Base-by-base conservation (phyloP, 2,888 invertebrate genomes). In the Zygogramma bicolorata region DNA sequence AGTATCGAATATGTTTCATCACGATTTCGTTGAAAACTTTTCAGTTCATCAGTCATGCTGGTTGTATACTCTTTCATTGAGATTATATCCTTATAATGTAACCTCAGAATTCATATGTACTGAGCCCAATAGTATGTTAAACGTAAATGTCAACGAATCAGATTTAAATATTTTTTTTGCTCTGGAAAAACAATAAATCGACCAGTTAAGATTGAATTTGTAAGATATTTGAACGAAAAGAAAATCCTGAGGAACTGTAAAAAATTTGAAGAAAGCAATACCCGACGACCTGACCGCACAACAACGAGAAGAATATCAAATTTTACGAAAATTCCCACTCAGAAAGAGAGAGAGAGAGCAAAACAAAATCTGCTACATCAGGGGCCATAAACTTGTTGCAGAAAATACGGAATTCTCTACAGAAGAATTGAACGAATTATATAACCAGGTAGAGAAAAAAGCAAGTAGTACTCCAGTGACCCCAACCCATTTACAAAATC, bases 391-490 rank as follows among this genome's bases (percentile, higher is more conserved):
- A 53, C 25, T 13, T 3, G 53, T 53, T 53, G 53, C 18, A 25
- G 53, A 53, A 20, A 53, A 53, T 25, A 53, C 20, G 13, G n/a
- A 53, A 15, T 25, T 53, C 18, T 53, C 53, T 13, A 53, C 18
- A 53, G 53, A 53, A 53, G n/a, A 53, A 8, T 10, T n/a, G 18
- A 53, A 53, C 53, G 18, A 53, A 3, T 53, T 15, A 25, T 10
- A 53, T n/a, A 53, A 53, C 3, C 53, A 53, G 18, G 53, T 53
- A 53, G 20, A 53, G 53, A 53, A 53, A 15, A 53, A 53, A 53
- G 25, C 53, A 53, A 18, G 13, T 22, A 53, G 53, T 53, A 53
- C 53, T 3, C 53, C 53, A 53, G 18, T 20, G 6, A 53, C 53
- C 53, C 53, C 53, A 3, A 40, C 40, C 18, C 53, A 53, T 10